These are phyloP conservation scores for Drosophila birchii DNA, from an alignment of 2,888 invertebrate genomes.

Conservation along the genomic window DNA sequence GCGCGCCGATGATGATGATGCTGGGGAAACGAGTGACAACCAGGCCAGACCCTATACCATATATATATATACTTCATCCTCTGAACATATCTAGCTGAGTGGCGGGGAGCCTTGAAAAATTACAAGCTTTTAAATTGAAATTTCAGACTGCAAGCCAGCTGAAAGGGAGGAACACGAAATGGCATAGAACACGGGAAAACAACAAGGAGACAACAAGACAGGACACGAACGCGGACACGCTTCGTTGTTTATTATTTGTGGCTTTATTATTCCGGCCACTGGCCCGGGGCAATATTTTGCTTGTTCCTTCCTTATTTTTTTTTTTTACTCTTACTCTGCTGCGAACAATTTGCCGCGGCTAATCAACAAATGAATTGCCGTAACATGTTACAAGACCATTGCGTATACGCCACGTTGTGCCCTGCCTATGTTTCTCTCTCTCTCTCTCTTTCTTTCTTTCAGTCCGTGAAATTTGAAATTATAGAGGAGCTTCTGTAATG, in stretches of 20 bases:
- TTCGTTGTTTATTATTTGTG: slow-evolving; percentile 52
- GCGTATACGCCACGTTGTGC: slow-evolving; percentile 56
- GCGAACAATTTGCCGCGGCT: slow-evolving; percentile 50
- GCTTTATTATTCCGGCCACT: slow-evolving; percentile 54
- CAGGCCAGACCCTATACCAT: slow-evolving; percentile 18
- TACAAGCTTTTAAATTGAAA: slow-evolving; percentile 57
- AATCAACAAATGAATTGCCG: slow-evolving; percentile 65
- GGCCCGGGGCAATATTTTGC: slow-evolving; percentile 39
- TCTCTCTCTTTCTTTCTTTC: background rate
- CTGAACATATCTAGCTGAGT: background rate
- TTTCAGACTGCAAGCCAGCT: slow-evolving; percentile 48
- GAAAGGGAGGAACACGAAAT: slow-evolving; percentile 13
- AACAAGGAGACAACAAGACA: slow-evolving; percentile 20
- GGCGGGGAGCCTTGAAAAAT: slow-evolving; percentile 53
- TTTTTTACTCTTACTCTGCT: slow-evolving; percentile 1
- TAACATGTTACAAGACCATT: slow-evolving; percentile 48
- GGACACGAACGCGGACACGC: slow-evolving; percentile 33
- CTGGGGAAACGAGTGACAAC: slow-evolving; percentile 21
- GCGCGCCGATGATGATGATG: slow-evolving; percentile 20
- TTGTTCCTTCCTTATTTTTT: slow-evolving; percentile 20
- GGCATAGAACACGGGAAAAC: slow-evolving; percentile 3
- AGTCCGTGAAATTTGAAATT: slow-evolving; percentile 44
- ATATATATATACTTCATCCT: background rate
- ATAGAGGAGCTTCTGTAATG: slow-evolving; percentile 40
- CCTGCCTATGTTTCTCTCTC: background rate